Evolutionary conservation across 2,888 invertebrate species (phyloP), one percentile per base, ranked within the genome.

Genomic region (Apamea monoglypha): DNA sequence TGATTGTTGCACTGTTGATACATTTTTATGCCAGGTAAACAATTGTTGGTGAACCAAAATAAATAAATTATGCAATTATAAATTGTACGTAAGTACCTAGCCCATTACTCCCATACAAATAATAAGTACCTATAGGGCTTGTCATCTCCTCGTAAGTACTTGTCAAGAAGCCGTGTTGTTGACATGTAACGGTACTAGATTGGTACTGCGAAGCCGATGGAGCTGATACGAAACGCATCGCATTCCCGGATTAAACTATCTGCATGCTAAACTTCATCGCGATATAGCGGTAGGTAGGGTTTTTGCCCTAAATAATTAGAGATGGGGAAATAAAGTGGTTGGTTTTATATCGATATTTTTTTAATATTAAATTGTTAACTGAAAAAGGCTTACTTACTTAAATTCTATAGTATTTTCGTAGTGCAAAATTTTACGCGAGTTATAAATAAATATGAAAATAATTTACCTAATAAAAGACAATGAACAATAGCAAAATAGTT

Each of bases 111-210:
- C 16, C 14, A 25, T 14, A 25, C 5, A 47, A 67, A 14, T 79
- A 56, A 12, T 4, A 53, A 25, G 25, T 66, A 59, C 12, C 10
- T n/a, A 68, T 21, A 78, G 36, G 72, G 36, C 73, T 71, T 64
- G 71, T 76, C 50, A 69, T 74, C 59, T 74, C 36, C 16, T 29
- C 36, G 21, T 40, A 67, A 25, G 72, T 64, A 70, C 73, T 78
- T 56, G 82, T 75, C 61, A 76, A 69, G 63, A 63, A 29, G 44
- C 71, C 29, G 18, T 68, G 75, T 67, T 81, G 74, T 72, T 82
- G 73, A 86, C 88, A 74, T 61, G 10, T 86, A 88, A 87, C 86
- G 83, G 86, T 72, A 78, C 68, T 40, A 69, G 82, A 81, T 82
- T 64, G 67, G 77, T 83, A 88, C 83, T 67, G 61, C 76, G 88